Percentiles rank a stretch among this genome's conserved stretches.
Evolutionary conservation across 2,888 invertebrate genomes (phyloP).

Genomic region (Polydrusus tereticollis): DNA sequence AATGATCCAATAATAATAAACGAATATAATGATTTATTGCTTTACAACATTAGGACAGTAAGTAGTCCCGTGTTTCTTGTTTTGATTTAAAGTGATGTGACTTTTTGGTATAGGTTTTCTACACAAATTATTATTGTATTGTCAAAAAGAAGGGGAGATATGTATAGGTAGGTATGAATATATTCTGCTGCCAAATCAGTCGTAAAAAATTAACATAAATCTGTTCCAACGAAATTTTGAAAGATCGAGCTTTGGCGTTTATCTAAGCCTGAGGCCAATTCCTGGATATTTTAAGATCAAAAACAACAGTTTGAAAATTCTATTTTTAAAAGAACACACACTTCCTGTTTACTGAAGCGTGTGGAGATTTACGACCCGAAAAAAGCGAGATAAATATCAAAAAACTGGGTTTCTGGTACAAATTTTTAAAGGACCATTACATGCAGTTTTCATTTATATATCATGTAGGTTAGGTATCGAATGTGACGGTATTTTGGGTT

Average conservation of each 20-base stretch:
- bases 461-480: too few species aligned
- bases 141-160: background rate
- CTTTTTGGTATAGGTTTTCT: background rate
- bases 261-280: constrained; percentile 22
- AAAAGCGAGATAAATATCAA: constrained; percentile 17
- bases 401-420: constrained; percentile 24
- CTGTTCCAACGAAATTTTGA: background rate
- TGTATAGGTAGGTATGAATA: too few species aligned
- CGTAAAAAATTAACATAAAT: constrained; percentile 2
- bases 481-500: too few species aligned
- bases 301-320: constrained; percentile 41
- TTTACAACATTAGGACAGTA: too few species aligned
- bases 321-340: constrained; percentile 41
- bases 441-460: too few species aligned
- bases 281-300: constrained; percentile 42
- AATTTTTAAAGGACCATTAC: background rate
- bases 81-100: too few species aligned
- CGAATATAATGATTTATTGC: too few species aligned
- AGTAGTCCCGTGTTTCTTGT: too few species aligned
- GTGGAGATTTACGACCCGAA: background rate
- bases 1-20: too few species aligned
- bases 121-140: background rate
- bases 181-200: background rate
- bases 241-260: constrained; percentile 7
- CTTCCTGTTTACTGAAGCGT: constrained; percentile 43